These are phyloP conservation scores for Himalopsyche phryganea DNA, from an alignment of 1,140 invertebrate genomes.

Conservation along the genomic window DNA sequence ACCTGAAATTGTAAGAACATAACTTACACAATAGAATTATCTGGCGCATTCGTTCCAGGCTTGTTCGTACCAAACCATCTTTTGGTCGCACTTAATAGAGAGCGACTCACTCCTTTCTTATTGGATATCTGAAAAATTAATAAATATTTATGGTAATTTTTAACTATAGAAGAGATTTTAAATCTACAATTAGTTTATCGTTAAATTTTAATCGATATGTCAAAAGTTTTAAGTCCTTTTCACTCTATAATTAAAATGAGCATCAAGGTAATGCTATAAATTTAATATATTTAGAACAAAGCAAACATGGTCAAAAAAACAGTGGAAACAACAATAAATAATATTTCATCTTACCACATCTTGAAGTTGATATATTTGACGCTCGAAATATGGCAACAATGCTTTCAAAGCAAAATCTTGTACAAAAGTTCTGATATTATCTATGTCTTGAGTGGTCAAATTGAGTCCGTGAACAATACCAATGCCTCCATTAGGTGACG, in stretches of 20 bases:
- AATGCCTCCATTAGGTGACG: conserved; percentile 34
- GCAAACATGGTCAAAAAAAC: too few species aligned
- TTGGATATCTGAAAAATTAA: conserved; percentile 60
- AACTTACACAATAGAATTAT: conserved; percentile 77
- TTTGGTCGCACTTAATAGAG: conserved; percentile 89
- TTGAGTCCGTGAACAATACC: conserved; percentile 64
- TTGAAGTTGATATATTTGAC: conserved; percentile 76
- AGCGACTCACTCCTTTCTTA: conserved; percentile 88
- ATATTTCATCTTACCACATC: conserved; percentile 76
- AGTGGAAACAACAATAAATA: too few species aligned
- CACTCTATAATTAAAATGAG: too few species aligned
- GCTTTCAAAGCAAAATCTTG: conserved; percentile 85
- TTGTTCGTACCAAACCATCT: conserved; percentile 92
- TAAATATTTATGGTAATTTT: neutral
- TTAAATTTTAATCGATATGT: too few species aligned
- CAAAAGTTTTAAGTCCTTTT: too few species aligned
- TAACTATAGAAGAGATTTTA: too few species aligned
- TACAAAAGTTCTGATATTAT: conserved; percentile 79
- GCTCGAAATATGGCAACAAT: conserved; percentile 86
- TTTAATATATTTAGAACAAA: too few species aligned
- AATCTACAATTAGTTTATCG: too few species aligned
- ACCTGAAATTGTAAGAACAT: conserved; percentile 8
- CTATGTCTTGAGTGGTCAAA: conserved; percentile 76
- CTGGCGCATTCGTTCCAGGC: conserved; percentile 64
- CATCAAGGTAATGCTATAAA: too few species aligned